These are phyloP conservation scores for Muscicapa striata DNA, from an alignment of 2,797 vertebrate genomes.

Conservation along the genomic window DNA sequence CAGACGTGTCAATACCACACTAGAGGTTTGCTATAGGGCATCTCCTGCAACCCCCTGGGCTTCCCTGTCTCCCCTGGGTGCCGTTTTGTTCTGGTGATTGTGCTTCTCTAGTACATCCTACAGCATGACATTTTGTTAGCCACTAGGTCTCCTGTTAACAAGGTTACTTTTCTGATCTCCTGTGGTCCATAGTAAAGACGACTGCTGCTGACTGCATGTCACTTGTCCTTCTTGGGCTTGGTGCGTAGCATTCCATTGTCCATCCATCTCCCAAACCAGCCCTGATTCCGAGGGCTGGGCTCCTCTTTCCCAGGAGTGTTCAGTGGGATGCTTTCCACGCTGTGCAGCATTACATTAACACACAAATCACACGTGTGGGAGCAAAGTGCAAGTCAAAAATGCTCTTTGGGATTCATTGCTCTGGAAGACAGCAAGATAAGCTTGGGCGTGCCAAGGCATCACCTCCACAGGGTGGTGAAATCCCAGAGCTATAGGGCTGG, in stretches of 20 bases:
- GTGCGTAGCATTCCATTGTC: not conserved
- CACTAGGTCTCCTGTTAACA: slow-evolving; percentile 66
- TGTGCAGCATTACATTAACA: rapidly evolving
- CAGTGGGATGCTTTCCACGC: not conserved
- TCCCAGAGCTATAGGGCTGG: not conserved
- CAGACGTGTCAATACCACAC: not conserved
- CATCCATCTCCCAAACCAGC: not conserved
- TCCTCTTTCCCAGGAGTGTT: not conserved
- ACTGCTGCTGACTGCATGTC: slow-evolving; percentile 31
- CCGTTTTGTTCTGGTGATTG: slow-evolving; percentile 65
- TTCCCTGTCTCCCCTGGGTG: slow-evolving; percentile 14
- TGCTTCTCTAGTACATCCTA: slow-evolving; percentile 78
- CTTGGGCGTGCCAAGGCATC: not conserved
- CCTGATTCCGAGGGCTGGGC: not conserved
- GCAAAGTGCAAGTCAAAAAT: not conserved
- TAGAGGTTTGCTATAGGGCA: not conserved
- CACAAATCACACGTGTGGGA: rapidly evolving
- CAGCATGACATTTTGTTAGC: slow-evolving; percentile 76
- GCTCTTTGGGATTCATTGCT: not conserved
- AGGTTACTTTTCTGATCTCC: slow-evolving; percentile 64
- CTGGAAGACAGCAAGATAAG: not conserved
- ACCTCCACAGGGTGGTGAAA: not conserved
- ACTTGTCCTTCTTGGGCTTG: not conserved
- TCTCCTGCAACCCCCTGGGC: not conserved
- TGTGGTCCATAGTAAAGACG: slow-evolving; percentile 72